Conservation (phyloP, 64 coral and sea anemone genomes). For the Montipora efflorescens region DNA sequence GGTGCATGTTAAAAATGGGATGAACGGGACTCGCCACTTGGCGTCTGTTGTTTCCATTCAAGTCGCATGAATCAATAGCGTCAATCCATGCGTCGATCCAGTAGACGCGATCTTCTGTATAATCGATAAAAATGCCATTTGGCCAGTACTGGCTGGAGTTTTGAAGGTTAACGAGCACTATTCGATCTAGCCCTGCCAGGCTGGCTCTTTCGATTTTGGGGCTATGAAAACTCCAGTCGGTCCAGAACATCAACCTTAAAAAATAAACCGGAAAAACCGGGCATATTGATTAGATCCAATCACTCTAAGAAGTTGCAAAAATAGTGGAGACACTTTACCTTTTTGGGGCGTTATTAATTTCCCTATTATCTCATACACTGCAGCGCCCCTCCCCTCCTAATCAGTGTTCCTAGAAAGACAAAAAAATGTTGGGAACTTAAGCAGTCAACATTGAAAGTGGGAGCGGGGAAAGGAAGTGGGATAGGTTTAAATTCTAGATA, state of each 20-base stretch:
- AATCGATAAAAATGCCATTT: slow-evolving; percentile 32
- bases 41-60: slow-evolving; percentile 33
- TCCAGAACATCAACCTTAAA: slow-evolving; percentile 48
- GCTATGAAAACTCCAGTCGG: slow-evolving; percentile 11
- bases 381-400: too few species aligned
- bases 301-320: background rate
- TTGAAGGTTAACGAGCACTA: slow-evolving; percentile 1
- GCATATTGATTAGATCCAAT: too few species aligned
- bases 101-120: slow-evolving; percentile 31
- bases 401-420: too few species aligned
- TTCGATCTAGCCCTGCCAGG: slow-evolving; percentile 34
- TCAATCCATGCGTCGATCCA: slow-evolving; percentile 10
- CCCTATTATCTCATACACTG: too few species aligned
- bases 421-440: too few species aligned
- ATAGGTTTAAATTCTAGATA: too few species aligned
- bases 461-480: too few species aligned
- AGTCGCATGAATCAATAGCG: slow-evolving; percentile 59
- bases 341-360: too few species aligned
- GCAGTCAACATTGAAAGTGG: too few species aligned
- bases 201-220: slow-evolving; percentile 52
- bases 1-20: background rate
- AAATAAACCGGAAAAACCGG: background rate
- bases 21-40: background rate
- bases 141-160: background rate
- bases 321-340: too few species aligned